Conservation (phyloP, 2,113 vertebrate genomes). For the Erinaceus europaeus region DNA sequence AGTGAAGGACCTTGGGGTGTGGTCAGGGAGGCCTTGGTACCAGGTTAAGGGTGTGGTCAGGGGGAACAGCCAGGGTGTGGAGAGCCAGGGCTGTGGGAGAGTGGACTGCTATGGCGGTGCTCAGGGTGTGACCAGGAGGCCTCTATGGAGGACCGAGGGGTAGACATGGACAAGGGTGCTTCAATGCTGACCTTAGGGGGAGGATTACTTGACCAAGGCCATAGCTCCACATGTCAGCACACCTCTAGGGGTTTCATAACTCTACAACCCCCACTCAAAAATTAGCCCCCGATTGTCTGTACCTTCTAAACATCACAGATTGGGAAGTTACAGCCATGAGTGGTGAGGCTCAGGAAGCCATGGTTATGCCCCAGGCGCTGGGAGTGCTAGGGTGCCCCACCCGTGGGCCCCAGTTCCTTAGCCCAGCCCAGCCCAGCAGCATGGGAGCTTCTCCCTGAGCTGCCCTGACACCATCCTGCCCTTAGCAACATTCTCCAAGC, state of each 20-base stretch:
- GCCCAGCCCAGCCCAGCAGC: constrained; percentile 66
- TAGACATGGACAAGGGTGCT: not conserved
- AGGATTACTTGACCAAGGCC: not conserved
- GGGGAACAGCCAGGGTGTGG: not conserved
- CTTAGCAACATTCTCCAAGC: constrained; percentile 75
- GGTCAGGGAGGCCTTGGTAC: not conserved
- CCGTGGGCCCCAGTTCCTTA: constrained; percentile 53
- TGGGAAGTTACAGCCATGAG: constrained; percentile 24
- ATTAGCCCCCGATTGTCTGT: not conserved
- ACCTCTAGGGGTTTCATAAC: not conserved
- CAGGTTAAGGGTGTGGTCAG: not conserved
- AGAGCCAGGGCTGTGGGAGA: not conserved
- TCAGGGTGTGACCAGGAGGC: not conserved
- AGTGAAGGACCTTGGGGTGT: too few relatives aligned
- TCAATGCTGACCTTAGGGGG: not conserved
- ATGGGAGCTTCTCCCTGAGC: constrained; percentile 68
- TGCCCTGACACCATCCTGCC: constrained; percentile 71
- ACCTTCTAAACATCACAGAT: not conserved
- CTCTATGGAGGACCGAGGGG: not conserved
- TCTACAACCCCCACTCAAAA: not conserved
- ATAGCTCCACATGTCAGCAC: not conserved
- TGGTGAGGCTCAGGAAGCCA: constrained; percentile 54
- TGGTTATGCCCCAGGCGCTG: constrained; percentile 59
- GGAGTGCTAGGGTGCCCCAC: constrained; percentile 70
- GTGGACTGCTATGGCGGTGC: not conserved